These are phyloP conservation scores for Stratiomys singularior DNA, from an alignment of 2,888 invertebrate genomes.

Conservation along the genomic window DNA sequence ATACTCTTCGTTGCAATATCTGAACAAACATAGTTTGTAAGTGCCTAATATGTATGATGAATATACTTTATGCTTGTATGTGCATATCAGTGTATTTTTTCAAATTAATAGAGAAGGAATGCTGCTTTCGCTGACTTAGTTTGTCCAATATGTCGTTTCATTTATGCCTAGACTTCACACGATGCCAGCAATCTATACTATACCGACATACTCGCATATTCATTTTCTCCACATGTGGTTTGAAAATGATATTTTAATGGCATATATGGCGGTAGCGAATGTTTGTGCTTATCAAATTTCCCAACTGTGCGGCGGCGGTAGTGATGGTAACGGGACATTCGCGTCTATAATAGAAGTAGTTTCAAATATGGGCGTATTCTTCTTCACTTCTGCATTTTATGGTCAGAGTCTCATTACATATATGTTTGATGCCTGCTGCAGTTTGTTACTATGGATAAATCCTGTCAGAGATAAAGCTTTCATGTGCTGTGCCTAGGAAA, in stretches of 20 bases:
- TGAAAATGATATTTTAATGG: constrained; percentile 16
- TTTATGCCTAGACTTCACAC: background rate
- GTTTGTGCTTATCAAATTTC: constrained; percentile 32
- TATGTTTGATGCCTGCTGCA: background rate
- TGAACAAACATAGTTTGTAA: background rate
- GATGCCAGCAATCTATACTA: background rate
- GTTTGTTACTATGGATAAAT: too few species aligned
- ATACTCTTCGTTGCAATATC: background rate
- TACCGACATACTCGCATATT: background rate
- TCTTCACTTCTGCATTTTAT: constrained; percentile 21
- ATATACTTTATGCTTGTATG: background rate
- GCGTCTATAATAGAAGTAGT: constrained; percentile 12
- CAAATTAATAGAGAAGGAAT: background rate
- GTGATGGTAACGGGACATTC: background rate
- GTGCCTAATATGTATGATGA: background rate
- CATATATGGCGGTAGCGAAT: constrained; percentile 4
- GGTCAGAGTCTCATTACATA: background rate
- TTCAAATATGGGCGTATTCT: background rate
- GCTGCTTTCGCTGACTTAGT: constrained; percentile 7
- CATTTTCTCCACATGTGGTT: constrained; percentile 23
- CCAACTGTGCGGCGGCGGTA: background rate
- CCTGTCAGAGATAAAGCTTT: too few species aligned
- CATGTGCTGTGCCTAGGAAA: too few species aligned
- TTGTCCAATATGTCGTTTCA: background rate
- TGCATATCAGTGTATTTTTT: background rate